A percentile compares a stretch with the other conserved stretches of the same genome.
These are phyloP conservation scores for Peromyscus maniculatus DNA, from an alignment of 2,113 vertebrate species.

Conservation along the genomic window DNA sequence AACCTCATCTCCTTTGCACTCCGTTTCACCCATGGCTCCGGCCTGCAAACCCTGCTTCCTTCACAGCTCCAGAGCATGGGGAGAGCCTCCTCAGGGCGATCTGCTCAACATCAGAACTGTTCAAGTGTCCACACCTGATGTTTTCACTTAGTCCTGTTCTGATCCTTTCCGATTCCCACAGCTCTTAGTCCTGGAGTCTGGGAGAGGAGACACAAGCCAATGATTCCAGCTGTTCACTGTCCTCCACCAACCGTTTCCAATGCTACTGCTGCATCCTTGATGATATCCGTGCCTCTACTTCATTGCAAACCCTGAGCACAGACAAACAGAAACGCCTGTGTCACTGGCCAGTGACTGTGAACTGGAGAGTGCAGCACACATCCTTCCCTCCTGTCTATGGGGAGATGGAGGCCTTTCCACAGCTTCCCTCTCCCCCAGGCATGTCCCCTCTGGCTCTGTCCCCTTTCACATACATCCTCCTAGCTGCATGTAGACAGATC, in stretches of 20 bases:
- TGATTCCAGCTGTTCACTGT: too few species aligned
- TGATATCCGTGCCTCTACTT: accelerated
- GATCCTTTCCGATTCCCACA: not conserved
- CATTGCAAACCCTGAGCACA: not conserved
- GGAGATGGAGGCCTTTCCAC: not conserved
- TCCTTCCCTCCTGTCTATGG: accelerated
- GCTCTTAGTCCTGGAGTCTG: not conserved
- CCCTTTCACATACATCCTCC: not conserved
- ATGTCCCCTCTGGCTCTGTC: not conserved
- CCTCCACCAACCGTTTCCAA: not conserved
- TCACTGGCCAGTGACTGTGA: not conserved
- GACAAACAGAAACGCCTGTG: not conserved
- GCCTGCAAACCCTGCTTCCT: not conserved
- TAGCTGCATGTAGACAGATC: not conserved
- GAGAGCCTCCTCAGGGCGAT: too few species aligned
- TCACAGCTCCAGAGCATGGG: not conserved
- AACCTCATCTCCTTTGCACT: not conserved
- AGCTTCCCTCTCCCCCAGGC: not conserved
- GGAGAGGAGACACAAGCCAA: not conserved
- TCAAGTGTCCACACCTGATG: not conserved
- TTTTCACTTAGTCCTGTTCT: not conserved
- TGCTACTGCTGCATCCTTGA: not conserved
- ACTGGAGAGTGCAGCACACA: too few species aligned
- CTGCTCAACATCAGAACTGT: not conserved
- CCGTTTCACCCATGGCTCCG: not conserved